These are phyloP conservation scores for Dinothrombium tinctorium DNA, from an alignment of 1,140 invertebrate genomes.

Conservation along the genomic window DNA sequence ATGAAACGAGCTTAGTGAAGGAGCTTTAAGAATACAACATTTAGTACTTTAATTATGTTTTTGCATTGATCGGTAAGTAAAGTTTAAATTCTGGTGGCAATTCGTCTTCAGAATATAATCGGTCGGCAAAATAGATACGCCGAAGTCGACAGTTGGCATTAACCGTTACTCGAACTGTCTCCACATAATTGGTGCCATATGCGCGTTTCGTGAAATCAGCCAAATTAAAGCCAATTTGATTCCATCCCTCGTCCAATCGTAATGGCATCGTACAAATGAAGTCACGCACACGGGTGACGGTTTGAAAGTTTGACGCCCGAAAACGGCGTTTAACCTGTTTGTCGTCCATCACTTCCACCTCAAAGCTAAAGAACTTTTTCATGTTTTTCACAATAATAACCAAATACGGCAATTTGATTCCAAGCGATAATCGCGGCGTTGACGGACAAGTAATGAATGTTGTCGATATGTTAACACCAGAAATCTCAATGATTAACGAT, in stretches of 20 bases:
- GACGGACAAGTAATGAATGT: constrained; percentile 96
- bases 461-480: constrained; percentile 90
- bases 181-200: constrained; percentile 97
- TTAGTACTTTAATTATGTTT: no score
- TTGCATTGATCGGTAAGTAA: constrained; percentile 42
- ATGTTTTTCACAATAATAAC: constrained; percentile 99
- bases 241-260: constrained; percentile 82
- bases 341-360: constrained; percentile 94
- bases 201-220: constrained; percentile 92
- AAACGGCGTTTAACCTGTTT: constrained; percentile 69
- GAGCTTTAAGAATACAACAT: no score
- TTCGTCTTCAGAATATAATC: constrained; percentile 96
- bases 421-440: constrained; percentile 88
- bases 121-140: constrained; percentile 93
- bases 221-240: constrained; percentile 94
- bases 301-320: constrained; percentile 81
- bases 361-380: constrained; percentile 99
- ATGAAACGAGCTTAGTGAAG: no score
- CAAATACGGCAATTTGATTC: constrained; percentile 92
- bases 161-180: constrained; percentile 47
- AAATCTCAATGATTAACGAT: constrained; percentile 90
- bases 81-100: constrained; percentile 97
- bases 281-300: constrained; percentile 61
- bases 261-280: constrained; percentile 90
- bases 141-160: constrained; percentile 96